phyloP scores from a whole-genome alignment of 2,113 vertebrate genomes.

The Oncorhynchus tshawytscha region DNA sequence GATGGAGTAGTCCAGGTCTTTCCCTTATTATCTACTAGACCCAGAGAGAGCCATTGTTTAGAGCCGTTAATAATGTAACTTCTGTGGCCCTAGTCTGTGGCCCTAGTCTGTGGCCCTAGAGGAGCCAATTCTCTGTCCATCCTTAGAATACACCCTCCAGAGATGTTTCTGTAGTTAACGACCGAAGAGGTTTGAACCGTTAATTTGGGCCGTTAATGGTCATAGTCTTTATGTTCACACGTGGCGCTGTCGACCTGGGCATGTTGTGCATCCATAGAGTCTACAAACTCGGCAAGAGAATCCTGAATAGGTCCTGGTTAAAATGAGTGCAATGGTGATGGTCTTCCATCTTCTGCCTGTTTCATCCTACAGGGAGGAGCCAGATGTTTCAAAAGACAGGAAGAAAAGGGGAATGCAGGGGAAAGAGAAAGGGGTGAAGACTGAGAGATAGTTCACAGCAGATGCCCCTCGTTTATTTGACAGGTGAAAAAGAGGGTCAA shows the following conservation, averaged over 20 bases:
- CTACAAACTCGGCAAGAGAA: conserved; percentile 38
- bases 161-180: conserved; percentile 40
- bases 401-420: conserved; percentile 2
- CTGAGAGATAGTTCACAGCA: conserved; percentile 16
- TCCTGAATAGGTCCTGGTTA: conserved; percentile 34
- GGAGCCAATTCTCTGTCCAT: conserved; percentile 2
- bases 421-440: conserved; percentile 11
- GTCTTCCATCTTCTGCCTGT: conserved; percentile 22
- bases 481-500: conserved; percentile 37
- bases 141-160: conserved; percentile 33
- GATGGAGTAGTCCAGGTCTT: conserved; percentile 33
- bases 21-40: conserved; percentile 48
- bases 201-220: conserved; percentile 44
- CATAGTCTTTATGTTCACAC: conserved; percentile 25
- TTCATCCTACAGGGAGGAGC: conserved; percentile 13
- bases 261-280: conserved; percentile 19
- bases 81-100: conserved; percentile 52
- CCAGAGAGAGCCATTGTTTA: conserved; percentile 59
- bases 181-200: conserved; percentile 24
- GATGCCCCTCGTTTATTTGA: conserved; percentile 53
- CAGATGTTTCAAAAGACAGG: conserved; percentile 54
- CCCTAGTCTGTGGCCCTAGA: conserved; percentile 38
- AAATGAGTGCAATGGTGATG: conserved; percentile 28
- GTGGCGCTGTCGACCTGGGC: neutral
- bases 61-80: conserved; percentile 66